Evolutionary conservation across 2,797 vertebrate species (phyloP), one percentile per base, ranked within the genome.

Genomic region (Euphonia xanthogaster): DNA sequence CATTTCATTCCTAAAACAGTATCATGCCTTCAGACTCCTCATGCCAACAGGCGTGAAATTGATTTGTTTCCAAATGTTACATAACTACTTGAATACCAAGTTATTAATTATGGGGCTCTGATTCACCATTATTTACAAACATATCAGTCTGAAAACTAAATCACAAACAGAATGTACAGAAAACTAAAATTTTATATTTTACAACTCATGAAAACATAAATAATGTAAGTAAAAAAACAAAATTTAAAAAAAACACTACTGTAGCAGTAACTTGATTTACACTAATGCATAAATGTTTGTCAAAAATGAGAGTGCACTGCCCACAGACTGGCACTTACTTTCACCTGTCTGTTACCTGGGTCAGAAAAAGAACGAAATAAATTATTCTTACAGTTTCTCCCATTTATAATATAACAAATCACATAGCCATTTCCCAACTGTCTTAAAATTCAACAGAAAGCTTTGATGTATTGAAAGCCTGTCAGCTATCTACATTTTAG

Each of bases 121-220:
- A 94, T 89, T 96, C 76, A 94, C 51, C 21, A 37, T 63, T 96
- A 97, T 97, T 96, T 98, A 97, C 94, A 98, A 51, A 94, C 16
- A 91, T 77, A 94, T 90, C 93, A 70, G 61, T 58, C 18, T 95
- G 85, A 93, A 93, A 91, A 86, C 77, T 74, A 87, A 95, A 93
- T 88, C 71, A 96, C 24, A 87, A 80, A 96, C 82, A 97, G 71
- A 95, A 96, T 76, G 93, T 90, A 83, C 85, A 96, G 87, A 96
- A 91, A 96, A 93, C 70, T 71, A 97, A 90, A 86, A 88, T 93
- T 88, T 87, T 70, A 85, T 91, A 95, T 93, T 96, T 98, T 97
- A 97, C 97, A 98, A 94, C 95, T 90, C 80, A 77, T 86, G 53
- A 81, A 58, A 93, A 93, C 88, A 90, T 95, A 96, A 97, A 97